These are phyloP conservation scores for Periophthalmus magnuspinnatus DNA, from an alignment of 2,797 vertebrate species.

Conservation along the genomic window DNA sequence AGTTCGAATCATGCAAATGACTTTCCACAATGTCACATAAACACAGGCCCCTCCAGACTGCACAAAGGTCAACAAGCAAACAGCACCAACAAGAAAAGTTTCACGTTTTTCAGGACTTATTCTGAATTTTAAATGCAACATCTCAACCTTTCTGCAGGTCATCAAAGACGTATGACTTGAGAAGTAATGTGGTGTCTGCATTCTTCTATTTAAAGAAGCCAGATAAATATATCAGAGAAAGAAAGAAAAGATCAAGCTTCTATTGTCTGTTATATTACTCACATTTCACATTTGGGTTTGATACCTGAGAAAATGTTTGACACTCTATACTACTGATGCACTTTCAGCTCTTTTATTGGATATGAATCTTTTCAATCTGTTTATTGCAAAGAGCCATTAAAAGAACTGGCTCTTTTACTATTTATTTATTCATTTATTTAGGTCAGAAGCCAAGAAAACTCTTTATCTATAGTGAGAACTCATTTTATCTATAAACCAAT, in stretches of 20 bases:
- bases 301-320: no score
- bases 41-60: constrained; percentile 8
- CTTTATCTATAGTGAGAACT: no score
- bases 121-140: not conserved
- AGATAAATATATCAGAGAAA: not conserved
- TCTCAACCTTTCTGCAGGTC: not conserved
- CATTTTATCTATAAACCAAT: no score
- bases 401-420: no score
- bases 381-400: no score
- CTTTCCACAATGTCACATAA: constrained; percentile 24
- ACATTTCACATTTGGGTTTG: no score
- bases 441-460: no score
- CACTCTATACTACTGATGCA: no score
- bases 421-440: no score
- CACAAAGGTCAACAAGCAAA: constrained; percentile 1
- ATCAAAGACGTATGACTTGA: not conserved
- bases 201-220: not conserved
- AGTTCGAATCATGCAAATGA: constrained; percentile 34
- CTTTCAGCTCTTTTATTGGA: no score
- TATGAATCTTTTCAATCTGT: no score
- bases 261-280: not conserved
- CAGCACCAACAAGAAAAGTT: constrained; percentile 3
- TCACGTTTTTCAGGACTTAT: not conserved
- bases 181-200: not conserved
- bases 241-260: not conserved